phyloP scores from a whole-genome alignment of 1,140 invertebrate species.

The Bombus ignitus region DNA sequence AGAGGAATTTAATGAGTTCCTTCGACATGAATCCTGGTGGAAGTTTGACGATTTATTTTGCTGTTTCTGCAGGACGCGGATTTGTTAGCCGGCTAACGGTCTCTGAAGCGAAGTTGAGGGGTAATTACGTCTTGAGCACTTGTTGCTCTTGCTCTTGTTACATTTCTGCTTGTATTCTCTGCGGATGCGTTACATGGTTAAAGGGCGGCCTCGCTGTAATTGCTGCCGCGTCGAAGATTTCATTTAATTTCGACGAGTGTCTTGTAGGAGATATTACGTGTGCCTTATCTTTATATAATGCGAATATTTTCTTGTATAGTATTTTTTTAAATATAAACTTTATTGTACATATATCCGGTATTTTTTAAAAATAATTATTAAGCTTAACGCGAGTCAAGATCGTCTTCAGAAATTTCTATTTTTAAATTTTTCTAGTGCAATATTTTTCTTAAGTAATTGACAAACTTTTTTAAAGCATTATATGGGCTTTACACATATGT shows the following conservation, averaged over 20 bases:
- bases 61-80: constrained; percentile 39
- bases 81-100: constrained; percentile 58
- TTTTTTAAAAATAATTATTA: background rate
- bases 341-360: background rate
- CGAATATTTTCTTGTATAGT: background rate
- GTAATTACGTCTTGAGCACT: constrained; percentile 66
- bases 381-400: too few species aligned
- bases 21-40: constrained; percentile 6
- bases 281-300: background rate
- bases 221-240: constrained; percentile 7
- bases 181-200: constrained; percentile 38
- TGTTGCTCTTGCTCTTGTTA: constrained; percentile 68
- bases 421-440: background rate
- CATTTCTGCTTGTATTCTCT: constrained; percentile 47
- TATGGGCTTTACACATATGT: background rate
- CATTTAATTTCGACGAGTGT: background rate
- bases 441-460: background rate
- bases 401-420: too few species aligned
- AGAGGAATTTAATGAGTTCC: constrained; percentile 25
- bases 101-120: constrained; percentile 57
- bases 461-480: background rate
- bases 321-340: too few species aligned
- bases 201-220: constrained; percentile 8
- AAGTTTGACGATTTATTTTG: constrained; percentile 48
- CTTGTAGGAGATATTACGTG: background rate